phyloP scores from a whole-genome alignment of 1,140 invertebrate genomes.

The Bombus balteatus region DNA sequence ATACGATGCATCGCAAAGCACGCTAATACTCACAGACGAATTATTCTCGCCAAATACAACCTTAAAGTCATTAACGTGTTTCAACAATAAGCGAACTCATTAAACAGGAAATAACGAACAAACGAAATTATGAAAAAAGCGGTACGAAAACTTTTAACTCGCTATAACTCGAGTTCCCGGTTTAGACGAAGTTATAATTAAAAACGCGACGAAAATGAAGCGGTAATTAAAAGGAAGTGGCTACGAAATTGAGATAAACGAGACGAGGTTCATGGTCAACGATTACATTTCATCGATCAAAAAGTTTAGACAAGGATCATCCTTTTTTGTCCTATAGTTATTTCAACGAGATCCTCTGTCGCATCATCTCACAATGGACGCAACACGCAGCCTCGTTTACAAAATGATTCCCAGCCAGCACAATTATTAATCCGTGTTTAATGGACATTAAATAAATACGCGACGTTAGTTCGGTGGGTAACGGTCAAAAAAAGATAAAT shows the following conservation, averaged over 20 bases:
- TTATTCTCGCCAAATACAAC: not conserved
- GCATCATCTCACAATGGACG: slow-evolving; percentile 12
- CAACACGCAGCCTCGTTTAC: not conserved
- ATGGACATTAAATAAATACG: slow-evolving; percentile 42
- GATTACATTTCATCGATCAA: slow-evolving; percentile 9
- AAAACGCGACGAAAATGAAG: slow-evolving; percentile 39
- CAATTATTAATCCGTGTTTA: slow-evolving; percentile 42
- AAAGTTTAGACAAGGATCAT: not conserved
- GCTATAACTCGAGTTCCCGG: slow-evolving; percentile 1
- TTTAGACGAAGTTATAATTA: slow-evolving; percentile 28
- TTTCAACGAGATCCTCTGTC: not conserved
- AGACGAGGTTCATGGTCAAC: not conserved
- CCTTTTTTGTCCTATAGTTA: not conserved
- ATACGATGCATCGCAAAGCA: not conserved
- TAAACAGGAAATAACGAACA: slow-evolving; percentile 34
- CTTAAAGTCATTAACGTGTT: slow-evolving; percentile 33
- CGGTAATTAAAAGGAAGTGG: slow-evolving; percentile 39
- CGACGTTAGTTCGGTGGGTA: not conserved
- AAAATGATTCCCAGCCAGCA: not conserved
- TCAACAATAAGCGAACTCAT: slow-evolving; percentile 46
- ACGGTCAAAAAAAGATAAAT: not conserved
- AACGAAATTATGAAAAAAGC: slow-evolving; percentile 15
- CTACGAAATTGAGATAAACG: slow-evolving; percentile 21
- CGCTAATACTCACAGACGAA: not conserved
- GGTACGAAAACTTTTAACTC: slow-evolving; percentile 39